Conservation (phyloP, 2,113 vertebrate species). For the Strix uralensis region DNA sequence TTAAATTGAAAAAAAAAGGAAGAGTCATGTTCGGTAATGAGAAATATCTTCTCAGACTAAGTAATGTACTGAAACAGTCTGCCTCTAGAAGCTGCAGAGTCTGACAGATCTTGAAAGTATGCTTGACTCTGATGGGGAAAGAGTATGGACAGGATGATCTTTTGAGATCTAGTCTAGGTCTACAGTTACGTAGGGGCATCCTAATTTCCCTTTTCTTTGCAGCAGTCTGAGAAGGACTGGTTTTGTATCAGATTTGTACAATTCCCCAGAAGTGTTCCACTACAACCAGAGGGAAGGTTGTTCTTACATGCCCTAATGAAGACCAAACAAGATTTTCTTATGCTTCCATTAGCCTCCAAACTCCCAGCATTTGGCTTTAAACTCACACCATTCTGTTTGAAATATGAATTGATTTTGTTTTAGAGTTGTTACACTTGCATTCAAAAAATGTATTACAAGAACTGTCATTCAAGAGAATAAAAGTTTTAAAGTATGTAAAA, state of each 20-base stretch:
- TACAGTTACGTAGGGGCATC: accelerated
- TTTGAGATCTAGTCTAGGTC: background rate
- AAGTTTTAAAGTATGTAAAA: background rate
- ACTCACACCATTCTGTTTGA: background rate
- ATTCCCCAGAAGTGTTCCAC: background rate
- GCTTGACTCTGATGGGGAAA: background rate
- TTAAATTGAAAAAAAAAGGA: background rate
- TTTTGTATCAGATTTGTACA: background rate
- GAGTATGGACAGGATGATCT: background rate
- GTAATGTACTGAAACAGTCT: background rate
- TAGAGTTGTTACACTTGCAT: background rate
- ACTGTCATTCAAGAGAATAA: background rate
- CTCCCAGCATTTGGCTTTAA: background rate
- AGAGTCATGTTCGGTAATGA: background rate
- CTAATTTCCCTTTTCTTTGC: background rate
- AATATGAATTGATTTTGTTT: background rate
- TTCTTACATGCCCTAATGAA: background rate
- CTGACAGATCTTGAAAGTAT: background rate
- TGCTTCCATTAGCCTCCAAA: background rate
- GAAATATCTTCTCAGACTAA: background rate
- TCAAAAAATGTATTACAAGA: background rate
- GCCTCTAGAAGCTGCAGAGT: background rate
- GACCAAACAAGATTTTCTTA: background rate
- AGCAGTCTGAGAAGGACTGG: background rate
- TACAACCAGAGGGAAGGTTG: background rate